phyloP scores from a whole-genome alignment of 1,140 invertebrate species.

The Cydia amplana region DNA sequence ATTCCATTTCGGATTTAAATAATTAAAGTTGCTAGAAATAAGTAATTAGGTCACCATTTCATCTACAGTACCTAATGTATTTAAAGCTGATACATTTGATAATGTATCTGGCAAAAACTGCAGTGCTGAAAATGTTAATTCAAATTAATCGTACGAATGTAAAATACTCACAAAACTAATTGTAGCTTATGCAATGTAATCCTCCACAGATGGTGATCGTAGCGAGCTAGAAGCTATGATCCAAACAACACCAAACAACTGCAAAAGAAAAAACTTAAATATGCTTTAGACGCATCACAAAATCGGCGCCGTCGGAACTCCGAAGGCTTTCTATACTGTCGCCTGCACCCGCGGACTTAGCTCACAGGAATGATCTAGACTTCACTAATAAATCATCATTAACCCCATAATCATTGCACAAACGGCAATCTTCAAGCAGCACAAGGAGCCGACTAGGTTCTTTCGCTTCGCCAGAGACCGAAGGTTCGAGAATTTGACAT shows the following conservation, averaged over 20 bases:
- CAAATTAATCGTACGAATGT: slow-evolving; percentile 37
- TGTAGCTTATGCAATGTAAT: slow-evolving; percentile 77
- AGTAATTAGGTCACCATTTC: neutral
- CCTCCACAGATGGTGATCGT: slow-evolving; percentile 80
- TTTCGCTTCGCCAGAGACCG: slow-evolving; percentile 57
- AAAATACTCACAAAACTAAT: slow-evolving; percentile 62
- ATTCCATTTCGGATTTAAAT: neutral
- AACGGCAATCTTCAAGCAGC: slow-evolving; percentile 65
- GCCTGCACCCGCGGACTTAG: slow-evolving; percentile 74
- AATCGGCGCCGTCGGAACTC: slow-evolving; percentile 61
- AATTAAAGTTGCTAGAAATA: neutral
- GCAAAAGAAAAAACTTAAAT: slow-evolving; percentile 81
- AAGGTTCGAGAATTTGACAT: slow-evolving; percentile 67
- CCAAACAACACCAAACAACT: slow-evolving; percentile 81
- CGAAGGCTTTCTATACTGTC: slow-evolving; percentile 69
- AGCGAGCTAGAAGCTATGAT: slow-evolving; percentile 81
- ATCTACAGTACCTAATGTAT: neutral
- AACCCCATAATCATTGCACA: slow-evolving; percentile 61
- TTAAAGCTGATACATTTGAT: neutral
- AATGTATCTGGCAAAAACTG: neutral
- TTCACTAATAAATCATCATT: slow-evolving; percentile 61
- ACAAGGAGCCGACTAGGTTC: slow-evolving; percentile 67
- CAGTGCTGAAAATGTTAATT: slow-evolving; percentile 13
- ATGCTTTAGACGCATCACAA: slow-evolving; percentile 78
- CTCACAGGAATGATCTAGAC: slow-evolving; percentile 68